Evolutionary conservation across 2,113 vertebrate species (phyloP).

Genomic region (Zootoca vivipara): DNA sequence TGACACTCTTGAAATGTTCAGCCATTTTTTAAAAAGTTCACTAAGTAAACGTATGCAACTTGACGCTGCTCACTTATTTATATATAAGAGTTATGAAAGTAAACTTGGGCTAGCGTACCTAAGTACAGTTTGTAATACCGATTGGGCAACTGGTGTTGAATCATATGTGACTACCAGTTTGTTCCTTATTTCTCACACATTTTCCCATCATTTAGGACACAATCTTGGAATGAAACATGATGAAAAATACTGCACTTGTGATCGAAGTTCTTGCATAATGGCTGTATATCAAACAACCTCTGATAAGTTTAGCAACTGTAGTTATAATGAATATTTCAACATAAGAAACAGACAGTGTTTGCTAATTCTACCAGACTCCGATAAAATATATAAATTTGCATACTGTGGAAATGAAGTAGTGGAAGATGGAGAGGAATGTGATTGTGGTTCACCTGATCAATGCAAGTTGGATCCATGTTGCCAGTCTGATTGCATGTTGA

Average conservation of each 20-base stretch:
- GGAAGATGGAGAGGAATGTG: conserved; percentile 31
- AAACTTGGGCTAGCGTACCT: not conserved
- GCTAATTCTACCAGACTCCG: not conserved
- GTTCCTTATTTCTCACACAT: not conserved
- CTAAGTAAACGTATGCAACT: not conserved
- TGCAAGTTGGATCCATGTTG: not conserved
- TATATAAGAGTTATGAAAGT: accelerated
- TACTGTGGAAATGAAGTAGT: conserved; percentile 40
- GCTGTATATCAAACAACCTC: accelerated
- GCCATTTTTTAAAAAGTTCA: accelerated
- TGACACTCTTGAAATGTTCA: not conserved
- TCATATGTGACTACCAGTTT: not conserved
- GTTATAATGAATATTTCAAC: conserved; percentile 55
- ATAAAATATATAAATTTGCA: not conserved
- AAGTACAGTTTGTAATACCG: accelerated
- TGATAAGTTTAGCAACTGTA: conserved; percentile 44
- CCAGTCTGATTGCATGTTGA: not conserved
- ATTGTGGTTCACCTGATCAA: conserved; percentile 24
- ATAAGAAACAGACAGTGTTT: conserved; percentile 51
- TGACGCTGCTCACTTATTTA: conserved; percentile 14
- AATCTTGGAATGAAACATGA: conserved; percentile 11
- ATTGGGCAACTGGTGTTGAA: not conserved
- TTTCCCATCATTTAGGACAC: conserved; percentile 40
- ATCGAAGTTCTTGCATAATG: not conserved
- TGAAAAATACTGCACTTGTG: not conserved